These are phyloP conservation scores for Charina bottae DNA, from an alignment of 2,113 vertebrate species.

Conservation along the genomic window DNA sequence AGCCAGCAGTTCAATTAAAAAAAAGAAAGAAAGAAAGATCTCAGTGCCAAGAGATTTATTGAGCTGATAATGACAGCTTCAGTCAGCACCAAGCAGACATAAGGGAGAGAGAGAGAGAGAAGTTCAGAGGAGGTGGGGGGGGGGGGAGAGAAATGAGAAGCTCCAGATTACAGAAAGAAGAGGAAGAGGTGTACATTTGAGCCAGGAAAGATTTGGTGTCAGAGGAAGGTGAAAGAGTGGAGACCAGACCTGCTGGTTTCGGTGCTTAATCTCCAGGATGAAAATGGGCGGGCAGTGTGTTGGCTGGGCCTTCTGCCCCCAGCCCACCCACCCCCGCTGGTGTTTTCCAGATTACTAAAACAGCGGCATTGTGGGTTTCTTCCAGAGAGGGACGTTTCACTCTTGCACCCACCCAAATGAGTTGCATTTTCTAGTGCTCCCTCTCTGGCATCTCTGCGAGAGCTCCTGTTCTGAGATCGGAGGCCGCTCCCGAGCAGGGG, in stretches of 20 bases:
- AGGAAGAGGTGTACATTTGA: background rate
- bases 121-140: background rate
- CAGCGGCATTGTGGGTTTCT: too few relatives aligned
- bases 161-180: background rate
- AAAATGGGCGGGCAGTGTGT: background rate
- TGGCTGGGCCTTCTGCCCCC: background rate
- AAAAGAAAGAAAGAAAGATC: background rate
- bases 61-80: slow-evolving; percentile 89
- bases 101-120: slow-evolving; percentile 40
- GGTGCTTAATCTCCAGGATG: background rate
- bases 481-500: background rate
- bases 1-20: slow-evolving; percentile 84
- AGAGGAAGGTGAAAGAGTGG: background rate
- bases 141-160: background rate
- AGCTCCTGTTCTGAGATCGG: background rate
- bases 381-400: background rate
- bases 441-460: background rate
- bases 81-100: slow-evolving; percentile 76
- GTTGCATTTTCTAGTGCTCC: background rate
- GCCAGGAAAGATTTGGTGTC: slow-evolving; percentile 17
- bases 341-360: background rate
- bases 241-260: slow-evolving; percentile 4
- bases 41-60: slow-evolving; percentile 89
- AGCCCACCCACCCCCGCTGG: accelerated
- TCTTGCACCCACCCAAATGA: background rate